phyloP scores from a whole-genome alignment of 1,140 invertebrate species.

The Zelostemma sp. region DNA sequence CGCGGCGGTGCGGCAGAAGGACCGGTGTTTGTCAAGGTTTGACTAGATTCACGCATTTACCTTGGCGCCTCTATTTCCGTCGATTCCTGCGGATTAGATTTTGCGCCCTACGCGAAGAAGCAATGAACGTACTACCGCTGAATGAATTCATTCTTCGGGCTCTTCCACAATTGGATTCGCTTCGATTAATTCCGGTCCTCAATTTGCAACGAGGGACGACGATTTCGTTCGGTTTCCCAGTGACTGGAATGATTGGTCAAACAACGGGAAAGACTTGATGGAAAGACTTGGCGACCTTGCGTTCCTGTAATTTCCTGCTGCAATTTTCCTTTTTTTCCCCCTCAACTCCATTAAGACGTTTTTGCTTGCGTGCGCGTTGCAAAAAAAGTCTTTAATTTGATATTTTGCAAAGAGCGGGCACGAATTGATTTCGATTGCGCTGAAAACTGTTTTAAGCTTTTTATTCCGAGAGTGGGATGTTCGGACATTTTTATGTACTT shows the following conservation, averaged over 20 bases:
- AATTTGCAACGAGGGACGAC: conserved; percentile 31
- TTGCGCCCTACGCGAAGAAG: conserved; percentile 18
- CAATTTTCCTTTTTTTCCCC: neutral
- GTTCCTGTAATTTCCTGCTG: neutral
- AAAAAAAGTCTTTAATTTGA: neutral
- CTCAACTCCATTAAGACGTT: neutral
- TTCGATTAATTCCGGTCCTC: conserved; percentile 38
- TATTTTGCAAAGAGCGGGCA: too few species aligned
- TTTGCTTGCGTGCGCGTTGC: too few species aligned
- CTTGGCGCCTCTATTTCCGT: conserved; percentile 36
- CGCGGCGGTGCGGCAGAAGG: conserved; percentile 24
- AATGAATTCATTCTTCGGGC: conserved; percentile 41
- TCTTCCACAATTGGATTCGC: conserved; percentile 31
- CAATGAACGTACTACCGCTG: conserved; percentile 15
- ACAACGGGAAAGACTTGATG: conserved; percentile 35
- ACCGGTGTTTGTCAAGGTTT: conserved; percentile 25
- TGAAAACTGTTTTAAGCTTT: too few species aligned
- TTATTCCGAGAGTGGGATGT: too few species aligned
- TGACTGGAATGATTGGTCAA: conserved; percentile 33
- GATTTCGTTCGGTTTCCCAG: conserved; percentile 34
- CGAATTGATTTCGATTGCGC: too few species aligned
- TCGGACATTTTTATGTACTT: too few species aligned
- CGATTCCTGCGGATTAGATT: conserved; percentile 25
- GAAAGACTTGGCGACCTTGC: conserved; percentile 20
- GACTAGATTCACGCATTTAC: conserved; percentile 28